Evolutionary conservation across 2,797 vertebrate species (phyloP).

Genomic region (Crotalus adamanteus): DNA sequence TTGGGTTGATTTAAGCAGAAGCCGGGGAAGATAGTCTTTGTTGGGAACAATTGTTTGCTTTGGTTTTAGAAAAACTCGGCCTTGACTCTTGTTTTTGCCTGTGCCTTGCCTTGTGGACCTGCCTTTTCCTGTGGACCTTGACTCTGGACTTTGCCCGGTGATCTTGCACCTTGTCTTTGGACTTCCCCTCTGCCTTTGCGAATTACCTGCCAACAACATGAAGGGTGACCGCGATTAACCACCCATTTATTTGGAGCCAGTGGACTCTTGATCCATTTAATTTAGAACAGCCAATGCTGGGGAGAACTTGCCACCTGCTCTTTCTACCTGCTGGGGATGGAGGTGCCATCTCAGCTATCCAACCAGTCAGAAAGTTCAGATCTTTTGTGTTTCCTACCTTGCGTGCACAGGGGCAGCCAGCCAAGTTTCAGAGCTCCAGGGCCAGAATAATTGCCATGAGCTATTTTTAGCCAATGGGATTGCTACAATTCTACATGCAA

Average conservation of each 20-base stretch:
- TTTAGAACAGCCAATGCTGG: slow-evolving; percentile 48
- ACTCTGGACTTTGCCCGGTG: too few relatives aligned
- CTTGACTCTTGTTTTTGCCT: too few relatives aligned
- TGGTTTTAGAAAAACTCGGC: too few relatives aligned
- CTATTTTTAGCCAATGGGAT: slow-evolving; percentile 34
- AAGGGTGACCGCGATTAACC: slow-evolving; percentile 53
- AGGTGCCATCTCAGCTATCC: not conserved
- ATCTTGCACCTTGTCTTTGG: too few relatives aligned
- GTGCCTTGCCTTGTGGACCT: too few relatives aligned
- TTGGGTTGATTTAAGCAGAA: too few relatives aligned
- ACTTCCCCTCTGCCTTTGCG: not conserved
- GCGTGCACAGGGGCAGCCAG: not conserved
- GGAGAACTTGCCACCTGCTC: slow-evolving; percentile 53
- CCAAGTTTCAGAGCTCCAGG: slow-evolving; percentile 8
- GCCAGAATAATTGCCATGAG: slow-evolving; percentile 19
- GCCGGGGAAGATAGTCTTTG: too few relatives aligned
- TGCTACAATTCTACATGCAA: slow-evolving; percentile 15
- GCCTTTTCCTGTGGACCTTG: too few relatives aligned
- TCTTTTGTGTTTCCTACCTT: slow-evolving; percentile 10
- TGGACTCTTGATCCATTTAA: slow-evolving; percentile 52
- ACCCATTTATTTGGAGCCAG: slow-evolving; percentile 51
- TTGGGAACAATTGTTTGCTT: too few relatives aligned
- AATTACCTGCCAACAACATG: slow-evolving; percentile 49
- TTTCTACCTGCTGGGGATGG: slow-evolving; percentile 40
- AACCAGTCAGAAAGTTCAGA: rapidly evolving